Base-by-base conservation (phyloP, 1,140 invertebrate genomes). In the Panulirus ornatus region DNA sequence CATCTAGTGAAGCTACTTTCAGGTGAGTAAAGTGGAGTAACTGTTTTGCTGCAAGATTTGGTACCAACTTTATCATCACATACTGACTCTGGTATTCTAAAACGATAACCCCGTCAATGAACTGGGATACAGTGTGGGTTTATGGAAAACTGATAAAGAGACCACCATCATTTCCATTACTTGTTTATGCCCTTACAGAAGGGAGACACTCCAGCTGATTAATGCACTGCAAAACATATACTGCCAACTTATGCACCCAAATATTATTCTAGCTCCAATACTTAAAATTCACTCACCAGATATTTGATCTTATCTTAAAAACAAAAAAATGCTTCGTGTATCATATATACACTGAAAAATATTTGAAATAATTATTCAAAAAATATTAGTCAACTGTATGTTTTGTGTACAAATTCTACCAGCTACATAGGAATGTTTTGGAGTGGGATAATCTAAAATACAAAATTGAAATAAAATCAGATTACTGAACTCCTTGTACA, bases 21-120 rank as follows among this genome's bases (percentile, higher is more conserved):
- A 58, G 54, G 58, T 66, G 58, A 66, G 27, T 66, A 30, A 66
- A 66, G 58, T 22, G 58, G 58, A 66, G n/a, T 66, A 66, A 66
- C 27, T 66, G 58, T 27, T 66, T 66, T 66, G 58, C 78, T 38
- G 47, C 51, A 81, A 81, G 51, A 51, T 81, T 58, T 79, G n/a
- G 76, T 79, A 79, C 42, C 76, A 47, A 79, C 42, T 79, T 16
- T 76, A 38, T 79, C 22, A 79, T 79, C n/a, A 54, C 44, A 34
- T 38, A 54, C 11, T 58, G 27, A 81, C 30, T 36, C 58, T 51
- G 58, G 78, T 81, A 81, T 58, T 30, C 30, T 81, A 79, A 79
- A 81, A 81, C 38, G 42, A 34, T 81, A 51, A 58, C 78, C 36
- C 51, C 58, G n/a, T 81, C 78, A 36, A 58, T 54, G 58, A 58